phyloP scores from a whole-genome alignment of 2,797 vertebrate genomes.

The Mormyrus proboscirostris region DNA sequence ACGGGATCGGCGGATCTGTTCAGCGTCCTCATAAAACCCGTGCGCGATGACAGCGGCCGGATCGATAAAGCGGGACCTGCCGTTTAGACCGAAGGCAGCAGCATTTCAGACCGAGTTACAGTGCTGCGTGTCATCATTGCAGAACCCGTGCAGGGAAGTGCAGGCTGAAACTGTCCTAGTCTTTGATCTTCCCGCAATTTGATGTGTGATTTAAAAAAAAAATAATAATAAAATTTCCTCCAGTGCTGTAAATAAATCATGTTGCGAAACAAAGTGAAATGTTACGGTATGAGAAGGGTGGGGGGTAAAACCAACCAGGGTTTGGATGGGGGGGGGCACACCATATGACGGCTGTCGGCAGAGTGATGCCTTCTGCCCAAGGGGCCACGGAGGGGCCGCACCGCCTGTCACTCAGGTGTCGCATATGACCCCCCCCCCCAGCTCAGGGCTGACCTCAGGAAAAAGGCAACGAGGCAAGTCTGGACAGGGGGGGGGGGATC shows the following conservation, averaged over 20 bases:
- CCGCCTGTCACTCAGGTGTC: neutral
- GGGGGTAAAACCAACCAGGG: neutral
- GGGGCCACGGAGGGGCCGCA: neutral
- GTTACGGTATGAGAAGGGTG: neutral
- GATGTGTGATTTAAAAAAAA: neutral
- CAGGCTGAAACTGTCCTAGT: neutral
- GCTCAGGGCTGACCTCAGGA: neutral
- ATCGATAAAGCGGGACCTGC: neutral
- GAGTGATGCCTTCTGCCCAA: neutral
- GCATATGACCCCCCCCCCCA: neutral
- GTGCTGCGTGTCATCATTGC: neutral
- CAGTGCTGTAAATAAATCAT: neutral
- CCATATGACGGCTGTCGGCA: neutral
- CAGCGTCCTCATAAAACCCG: neutral
- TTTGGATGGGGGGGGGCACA: neutral
- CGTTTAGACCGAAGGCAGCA: neutral
- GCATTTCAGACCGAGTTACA: neutral
- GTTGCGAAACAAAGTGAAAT: neutral
- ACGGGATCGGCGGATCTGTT: neutral
- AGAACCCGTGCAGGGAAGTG: neutral
- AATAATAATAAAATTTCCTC: neutral
- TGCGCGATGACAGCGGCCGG: neutral
- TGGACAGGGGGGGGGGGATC: neutral
- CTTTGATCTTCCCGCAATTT: neutral
- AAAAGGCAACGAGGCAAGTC: neutral